Percentiles rank a stretch among this genome's conserved stretches.
phyloP scores from a whole-genome alignment of 2,797 vertebrate genomes.

The Sebastes dallii region DNA sequence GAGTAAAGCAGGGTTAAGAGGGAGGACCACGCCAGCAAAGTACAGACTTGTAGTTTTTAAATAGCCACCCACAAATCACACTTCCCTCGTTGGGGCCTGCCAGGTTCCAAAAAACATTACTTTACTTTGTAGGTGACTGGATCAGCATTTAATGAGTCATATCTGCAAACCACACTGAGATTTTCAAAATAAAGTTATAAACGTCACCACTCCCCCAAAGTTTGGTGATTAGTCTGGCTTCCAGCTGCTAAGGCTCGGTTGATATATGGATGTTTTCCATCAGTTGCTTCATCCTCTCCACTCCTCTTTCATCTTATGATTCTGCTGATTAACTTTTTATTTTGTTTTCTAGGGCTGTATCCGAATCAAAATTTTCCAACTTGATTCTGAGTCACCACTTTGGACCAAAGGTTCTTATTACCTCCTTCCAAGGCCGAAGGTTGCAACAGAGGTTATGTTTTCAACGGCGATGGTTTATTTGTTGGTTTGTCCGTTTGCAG shows the following conservation, averaged over 20 bases:
- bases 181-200: background rate
- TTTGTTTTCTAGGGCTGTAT: background rate
- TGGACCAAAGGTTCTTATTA: background rate
- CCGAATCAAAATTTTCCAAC: background rate
- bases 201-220: background rate
- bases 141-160: background rate
- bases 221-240: background rate
- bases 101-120: background rate
- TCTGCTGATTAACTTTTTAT: background rate
- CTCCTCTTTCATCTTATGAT: background rate
- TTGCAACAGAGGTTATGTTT: no score
- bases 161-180: conserved; percentile 1
- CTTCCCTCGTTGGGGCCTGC: background rate
- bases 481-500: no score
- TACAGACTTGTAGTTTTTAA: background rate
- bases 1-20: background rate
- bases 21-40: background rate
- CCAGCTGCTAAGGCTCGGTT: background rate
- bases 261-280: background rate
- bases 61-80: background rate
- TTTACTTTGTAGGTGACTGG: background rate
- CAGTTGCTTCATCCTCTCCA: background rate
- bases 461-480: no score
- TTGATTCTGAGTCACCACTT: background rate
- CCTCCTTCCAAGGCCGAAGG: no score